Evolutionary conservation across 2,888 invertebrate species (phyloP).

Genomic region (Lithosia quadra): DNA sequence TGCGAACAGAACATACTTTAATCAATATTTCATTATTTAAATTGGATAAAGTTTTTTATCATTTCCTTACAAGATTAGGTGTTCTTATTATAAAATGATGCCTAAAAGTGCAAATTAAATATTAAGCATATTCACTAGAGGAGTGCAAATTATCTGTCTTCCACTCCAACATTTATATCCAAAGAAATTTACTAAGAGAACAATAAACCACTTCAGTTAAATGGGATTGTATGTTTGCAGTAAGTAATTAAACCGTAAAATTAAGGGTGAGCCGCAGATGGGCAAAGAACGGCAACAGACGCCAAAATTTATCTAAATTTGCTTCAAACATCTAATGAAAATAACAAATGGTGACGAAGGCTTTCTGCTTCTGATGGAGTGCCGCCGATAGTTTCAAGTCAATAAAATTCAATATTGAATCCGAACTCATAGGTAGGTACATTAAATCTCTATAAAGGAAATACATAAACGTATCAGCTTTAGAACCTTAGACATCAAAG

Average conservation of each 20-base stretch:
- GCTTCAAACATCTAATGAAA: conserved; percentile 28
- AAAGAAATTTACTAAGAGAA: conserved; percentile 39
- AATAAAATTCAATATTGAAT: conserved; percentile 15
- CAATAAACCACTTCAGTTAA: conserved; percentile 44
- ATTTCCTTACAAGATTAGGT: no score
- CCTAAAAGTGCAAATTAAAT: background rate
- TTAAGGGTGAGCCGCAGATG: conserved; percentile 44
- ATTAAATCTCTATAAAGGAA: conserved; percentile 32
- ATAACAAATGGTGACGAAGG: conserved; percentile 26
- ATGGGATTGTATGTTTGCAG: conserved; percentile 47
- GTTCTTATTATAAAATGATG: background rate
- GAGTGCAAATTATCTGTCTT: background rate
- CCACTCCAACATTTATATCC: conserved; percentile 31
- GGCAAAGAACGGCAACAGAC: conserved; percentile 25
- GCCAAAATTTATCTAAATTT: conserved; percentile 29
- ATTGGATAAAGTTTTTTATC: no score
- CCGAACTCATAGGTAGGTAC: conserved; percentile 8
- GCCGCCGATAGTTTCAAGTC: background rate
- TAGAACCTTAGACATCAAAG: conserved; percentile 46
- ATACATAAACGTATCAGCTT: conserved; percentile 44
- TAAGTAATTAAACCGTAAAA: conserved; percentile 51
- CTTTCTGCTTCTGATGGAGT: background rate
- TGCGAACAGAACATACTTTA: no score
- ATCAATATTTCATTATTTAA: no score
- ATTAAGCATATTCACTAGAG: background rate